Conservation (phyloP, 2,888 invertebrate species). For the Leptopilina myrica region DNA sequence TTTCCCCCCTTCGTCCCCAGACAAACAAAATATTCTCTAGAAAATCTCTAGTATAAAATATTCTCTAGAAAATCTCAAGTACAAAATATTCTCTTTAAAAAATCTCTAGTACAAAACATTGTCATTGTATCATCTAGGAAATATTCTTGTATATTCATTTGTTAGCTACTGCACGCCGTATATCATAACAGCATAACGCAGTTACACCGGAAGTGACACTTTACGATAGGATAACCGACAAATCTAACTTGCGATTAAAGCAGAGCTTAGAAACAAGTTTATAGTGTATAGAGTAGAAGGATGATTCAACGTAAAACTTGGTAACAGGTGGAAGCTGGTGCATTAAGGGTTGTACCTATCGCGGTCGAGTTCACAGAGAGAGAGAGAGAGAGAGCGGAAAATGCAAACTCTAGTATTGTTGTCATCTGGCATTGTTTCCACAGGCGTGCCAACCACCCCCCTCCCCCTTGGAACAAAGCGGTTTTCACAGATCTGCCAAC, state of each 20-base stretch:
- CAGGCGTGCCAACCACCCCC: background rate
- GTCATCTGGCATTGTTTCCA: slow-evolving; percentile 30
- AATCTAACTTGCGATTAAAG: slow-evolving; percentile 14
- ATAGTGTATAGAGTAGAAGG: background rate
- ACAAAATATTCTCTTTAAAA: too few species aligned
- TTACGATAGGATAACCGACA: background rate
- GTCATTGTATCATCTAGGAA: too few species aligned
- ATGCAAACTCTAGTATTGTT: slow-evolving; percentile 26
- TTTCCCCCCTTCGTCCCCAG: too few species aligned
- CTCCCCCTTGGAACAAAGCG: slow-evolving; percentile 6
- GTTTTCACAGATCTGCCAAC: slow-evolving; percentile 19
- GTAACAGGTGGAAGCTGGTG: slow-evolving; percentile 5
- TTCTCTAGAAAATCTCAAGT: too few species aligned
- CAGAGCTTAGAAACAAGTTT: slow-evolving; percentile 9
- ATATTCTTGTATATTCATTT: too few species aligned
- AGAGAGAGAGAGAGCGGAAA: too few species aligned
- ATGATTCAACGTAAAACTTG: slow-evolving; percentile 7
- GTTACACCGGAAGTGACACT: too few species aligned
- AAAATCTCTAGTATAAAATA: too few species aligned
- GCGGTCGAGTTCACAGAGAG: slow-evolving; percentile 27
- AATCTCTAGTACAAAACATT: too few species aligned
- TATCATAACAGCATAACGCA: too few species aligned
- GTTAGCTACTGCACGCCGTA: too few species aligned
- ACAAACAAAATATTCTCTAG: too few species aligned
- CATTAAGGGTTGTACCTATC: background rate